Evolutionary conservation across 2,888 invertebrate species (phyloP), one percentile per base, ranked within the genome.

Genomic region (Rhopalosiphum nymphaeae): DNA sequence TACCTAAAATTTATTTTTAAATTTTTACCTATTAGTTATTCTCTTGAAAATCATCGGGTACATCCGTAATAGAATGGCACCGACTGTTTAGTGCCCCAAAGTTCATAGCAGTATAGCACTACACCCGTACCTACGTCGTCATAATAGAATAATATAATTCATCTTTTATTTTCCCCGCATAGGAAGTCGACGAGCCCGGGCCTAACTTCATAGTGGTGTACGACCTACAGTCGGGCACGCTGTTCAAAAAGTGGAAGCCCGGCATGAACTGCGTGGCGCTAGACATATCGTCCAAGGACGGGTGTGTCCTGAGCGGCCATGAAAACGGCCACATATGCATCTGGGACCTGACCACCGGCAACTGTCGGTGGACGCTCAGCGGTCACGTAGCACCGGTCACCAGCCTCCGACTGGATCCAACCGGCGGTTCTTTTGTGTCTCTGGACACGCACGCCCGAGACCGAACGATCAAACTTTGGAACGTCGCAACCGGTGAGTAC

Each of bases 221-320:
- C 96, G 98, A 98, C 96, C 96, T 98, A 89, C 98, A 98, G 96
- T 98, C 98, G 95, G 98, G 98, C 93, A 98, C 98, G 0, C 96
- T 98, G 95, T 98, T 98, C 96, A 98, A 98, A 96, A 98, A 98
- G 96, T 98, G 98, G 98, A 98, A 98, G 96, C 98, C 98, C 1
- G 97, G 97, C 53, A 97, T 97, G 95, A 97, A 98, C 96, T 98
- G 98, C 4, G 98, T 97, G 11, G 97, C 98, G n/a, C 96, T 98
- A 95, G 98, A 98, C 95, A 98, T 98, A 96, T 98, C 98, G 95
- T 98, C 98, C 44, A 97, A 97, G 95, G 98, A 98, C 95, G 97
- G 98, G 95, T 98, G 98, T 96, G 98, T 98, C 56, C 97, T 98
- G 92, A 98, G 98, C 46, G 98, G 98, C 0, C 96, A 98, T 21